phyloP scores from a whole-genome alignment of 2,113 vertebrate species.

The Baryphthengus martii region DNA sequence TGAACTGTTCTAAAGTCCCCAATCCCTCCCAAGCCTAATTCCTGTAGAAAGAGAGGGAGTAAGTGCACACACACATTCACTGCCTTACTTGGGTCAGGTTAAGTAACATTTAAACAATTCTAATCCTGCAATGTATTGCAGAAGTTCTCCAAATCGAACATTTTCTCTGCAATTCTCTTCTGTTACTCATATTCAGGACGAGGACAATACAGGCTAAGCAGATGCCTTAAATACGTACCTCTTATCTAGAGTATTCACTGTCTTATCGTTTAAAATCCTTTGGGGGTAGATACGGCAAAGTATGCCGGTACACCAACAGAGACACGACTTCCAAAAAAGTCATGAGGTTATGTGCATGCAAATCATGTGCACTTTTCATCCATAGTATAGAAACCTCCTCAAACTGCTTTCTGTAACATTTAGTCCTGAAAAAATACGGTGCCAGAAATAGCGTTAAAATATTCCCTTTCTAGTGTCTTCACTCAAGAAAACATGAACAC shows the following conservation, averaged over 20 bases:
- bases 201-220: not conserved
- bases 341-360: not conserved
- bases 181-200: not conserved
- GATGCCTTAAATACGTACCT: not conserved
- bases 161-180: not conserved
- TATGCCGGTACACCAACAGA: not conserved
- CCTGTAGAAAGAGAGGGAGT: not conserved
- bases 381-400: not conserved
- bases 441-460: not conserved
- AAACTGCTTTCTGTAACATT: not conserved
- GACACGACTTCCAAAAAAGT: not conserved
- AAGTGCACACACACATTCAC: fast-evolving
- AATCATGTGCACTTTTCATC: not conserved
- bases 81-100: not conserved
- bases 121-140: not conserved
- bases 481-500: slow-evolving; percentile 13
- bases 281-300: not conserved
- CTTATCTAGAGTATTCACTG: not conserved
- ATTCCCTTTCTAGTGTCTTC: not conserved
- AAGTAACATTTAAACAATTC: not conserved
- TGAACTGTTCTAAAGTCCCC: not conserved
- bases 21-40: not conserved
- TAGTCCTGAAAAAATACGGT: not conserved
- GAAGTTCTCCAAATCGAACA: not conserved
- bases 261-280: not conserved